Conservation (phyloP, 2,888 invertebrate genomes). For the Cyclophora albipunctata region DNA sequence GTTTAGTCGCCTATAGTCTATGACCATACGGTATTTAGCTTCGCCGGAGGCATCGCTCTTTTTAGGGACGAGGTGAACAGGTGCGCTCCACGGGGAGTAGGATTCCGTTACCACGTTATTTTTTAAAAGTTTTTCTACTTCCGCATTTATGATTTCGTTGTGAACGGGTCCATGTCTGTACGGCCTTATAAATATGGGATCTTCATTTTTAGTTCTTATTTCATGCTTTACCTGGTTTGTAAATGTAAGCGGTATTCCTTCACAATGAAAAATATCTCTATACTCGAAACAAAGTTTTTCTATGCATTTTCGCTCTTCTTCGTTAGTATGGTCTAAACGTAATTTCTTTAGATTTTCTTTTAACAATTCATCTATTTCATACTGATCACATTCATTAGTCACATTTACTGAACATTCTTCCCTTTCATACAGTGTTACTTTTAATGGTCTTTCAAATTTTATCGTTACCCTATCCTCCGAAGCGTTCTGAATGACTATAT, state of each 20-base stretch:
- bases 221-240: constrained; percentile 25
- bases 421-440: constrained; percentile 1
- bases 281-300: constrained; percentile 23
- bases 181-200: constrained; percentile 24
- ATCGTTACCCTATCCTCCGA: neutral
- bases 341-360: constrained; percentile 6
- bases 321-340: constrained; percentile 19
- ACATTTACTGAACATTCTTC: constrained; percentile 5
- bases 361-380: constrained; percentile 19
- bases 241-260: constrained; percentile 24
- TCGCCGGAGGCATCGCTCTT: constrained; percentile 31
- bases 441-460: constrained; percentile 2
- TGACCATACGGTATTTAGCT: constrained; percentile 26
- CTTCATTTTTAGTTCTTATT: constrained; percentile 27
- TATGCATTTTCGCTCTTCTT: constrained; percentile 25
- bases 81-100: constrained; percentile 29
- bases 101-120: constrained; percentile 31
- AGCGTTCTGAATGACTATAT: constrained; percentile 11
- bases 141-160: constrained; percentile 25
- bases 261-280: constrained; percentile 31
- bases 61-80: constrained; percentile 38
- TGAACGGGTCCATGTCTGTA: constrained; percentile 23
- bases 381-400: constrained; percentile 10
- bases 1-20: constrained; percentile 22
- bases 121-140: constrained; percentile 27